These are phyloP conservation scores for Loris lydekkerianus DNA, from an alignment of 2,797 vertebrate genomes.

Conservation along the genomic window DNA sequence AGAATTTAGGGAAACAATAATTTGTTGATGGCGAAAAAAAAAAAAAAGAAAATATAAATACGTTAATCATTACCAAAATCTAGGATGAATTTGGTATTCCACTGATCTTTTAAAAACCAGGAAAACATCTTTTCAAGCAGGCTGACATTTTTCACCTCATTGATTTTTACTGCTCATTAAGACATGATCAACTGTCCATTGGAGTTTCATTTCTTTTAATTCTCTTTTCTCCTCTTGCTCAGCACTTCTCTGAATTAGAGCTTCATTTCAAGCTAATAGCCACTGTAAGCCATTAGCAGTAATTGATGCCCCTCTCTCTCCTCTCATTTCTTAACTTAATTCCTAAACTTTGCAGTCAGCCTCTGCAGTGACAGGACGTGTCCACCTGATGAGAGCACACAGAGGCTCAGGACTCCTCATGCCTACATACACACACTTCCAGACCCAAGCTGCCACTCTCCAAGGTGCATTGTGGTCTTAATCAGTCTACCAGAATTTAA, in stretches of 20 bases:
- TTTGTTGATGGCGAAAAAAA: background rate
- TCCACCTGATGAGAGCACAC: background rate
- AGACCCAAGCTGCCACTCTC: background rate
- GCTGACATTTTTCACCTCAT: conserved; percentile 69
- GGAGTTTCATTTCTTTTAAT: conserved; percentile 64
- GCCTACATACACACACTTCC: background rate
- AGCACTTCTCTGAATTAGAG: conserved; percentile 56
- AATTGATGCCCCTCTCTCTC: background rate
- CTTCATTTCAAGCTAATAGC: conserved; percentile 54
- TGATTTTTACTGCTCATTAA: conserved; percentile 62
- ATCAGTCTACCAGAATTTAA: conserved; percentile 29
- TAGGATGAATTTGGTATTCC: background rate
- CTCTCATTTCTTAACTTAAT: conserved; percentile 42
- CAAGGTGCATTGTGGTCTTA: background rate
- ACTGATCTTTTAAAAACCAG: conserved; percentile 59
- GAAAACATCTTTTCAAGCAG: conserved; percentile 56
- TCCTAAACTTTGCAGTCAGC: conserved; percentile 4
- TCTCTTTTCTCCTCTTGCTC: conserved; percentile 62
- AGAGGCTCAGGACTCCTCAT: background rate
- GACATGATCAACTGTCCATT: conserved; percentile 58
- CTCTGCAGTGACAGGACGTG: background rate
- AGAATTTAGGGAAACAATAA: conserved; percentile 51
- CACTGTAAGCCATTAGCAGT: conserved; percentile 11
- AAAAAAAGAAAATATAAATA: conserved; percentile 45
- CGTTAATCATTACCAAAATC: conserved; percentile 10